Conservation (phyloP, 2,888 invertebrate genomes). For the Platycheirus albimanus region DNA sequence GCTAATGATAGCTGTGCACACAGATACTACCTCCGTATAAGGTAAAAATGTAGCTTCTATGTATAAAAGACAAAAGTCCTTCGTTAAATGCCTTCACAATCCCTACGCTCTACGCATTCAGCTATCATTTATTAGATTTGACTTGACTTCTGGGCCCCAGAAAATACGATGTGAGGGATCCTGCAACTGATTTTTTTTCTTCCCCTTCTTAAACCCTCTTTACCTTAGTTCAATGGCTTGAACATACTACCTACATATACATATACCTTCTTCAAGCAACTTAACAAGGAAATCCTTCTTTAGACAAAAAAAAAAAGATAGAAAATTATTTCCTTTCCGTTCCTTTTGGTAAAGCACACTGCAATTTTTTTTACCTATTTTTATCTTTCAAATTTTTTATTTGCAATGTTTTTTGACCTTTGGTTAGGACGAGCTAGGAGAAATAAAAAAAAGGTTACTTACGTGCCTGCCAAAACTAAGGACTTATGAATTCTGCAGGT, state of each 20-base stretch:
- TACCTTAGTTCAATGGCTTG: conserved; percentile 33
- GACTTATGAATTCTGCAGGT: conserved; percentile 66
- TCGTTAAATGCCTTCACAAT: conserved; percentile 55
- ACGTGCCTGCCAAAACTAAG: conserved; percentile 15
- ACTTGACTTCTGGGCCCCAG: conserved; percentile 78
- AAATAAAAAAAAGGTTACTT: conserved; percentile 7
- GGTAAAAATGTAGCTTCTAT: conserved; percentile 14
- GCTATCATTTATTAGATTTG: conserved; percentile 82
- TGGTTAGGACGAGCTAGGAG: not conserved
- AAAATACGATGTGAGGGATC: conserved; percentile 2
- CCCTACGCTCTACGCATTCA: conserved; percentile 58
- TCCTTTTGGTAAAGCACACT: not conserved
- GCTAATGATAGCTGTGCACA: conserved; percentile 80
- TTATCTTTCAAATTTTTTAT: conserved; percentile 23
- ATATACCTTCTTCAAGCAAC: conserved; percentile 23
- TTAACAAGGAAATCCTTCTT: conserved; percentile 30
- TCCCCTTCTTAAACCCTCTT: conserved; percentile 5
- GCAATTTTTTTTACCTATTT: not conserved
- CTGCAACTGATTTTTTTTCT: not conserved
- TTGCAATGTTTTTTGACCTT: conserved; percentile 16
- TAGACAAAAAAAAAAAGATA: not conserved
- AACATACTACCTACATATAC: conserved; percentile 11
- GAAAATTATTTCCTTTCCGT: not conserved
- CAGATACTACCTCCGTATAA: conserved; percentile 5
- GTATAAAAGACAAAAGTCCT: conserved; percentile 39